Evolutionary conservation across 2,113 vertebrate species (phyloP), one percentile per base, ranked within the genome.

Genomic region (Hemibagrus wyckioides): DNA sequence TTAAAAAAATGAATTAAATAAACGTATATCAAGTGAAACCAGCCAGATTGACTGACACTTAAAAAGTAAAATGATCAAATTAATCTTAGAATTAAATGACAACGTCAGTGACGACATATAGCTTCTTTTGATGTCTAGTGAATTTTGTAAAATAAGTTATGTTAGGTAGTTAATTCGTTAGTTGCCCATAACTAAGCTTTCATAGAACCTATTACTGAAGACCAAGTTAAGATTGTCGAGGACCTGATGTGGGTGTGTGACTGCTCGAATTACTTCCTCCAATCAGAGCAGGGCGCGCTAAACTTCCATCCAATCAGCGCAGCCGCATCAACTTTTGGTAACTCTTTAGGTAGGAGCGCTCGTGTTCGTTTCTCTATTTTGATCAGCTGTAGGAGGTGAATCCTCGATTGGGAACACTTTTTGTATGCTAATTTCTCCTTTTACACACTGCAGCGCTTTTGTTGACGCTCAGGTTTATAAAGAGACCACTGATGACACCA

Each of bases 401-500:
- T 91, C 89, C 90, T 93, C 61, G 92, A 91, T 5, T 92, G 92
- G 90, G 92, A 92, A 91, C 88, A 88, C 91, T 91, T 94, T 96
- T 85, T 92, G 84, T 90, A 96, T 96, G 95, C 91, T 94, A 96
- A 96, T 92, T 85, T 81, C 80, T 71, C 10, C 65, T 84, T 92
- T 91, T 65, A 89, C 92, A 91, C 89, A 90, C 91, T 90, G 92
- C 84, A 89, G 93, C 91, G 94, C 92, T 92, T 90, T 95, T 96
- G 95, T 96, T 89, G 81, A 91, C 80, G 91, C 89, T 85, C 87
- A 90, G 90, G 92, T 93, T 94, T 96, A 96, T 95, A 95, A 94
- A 93, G 94, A 92, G 89, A 90, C 90, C 79, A 81, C 85, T 90
- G 91, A 86, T 86, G 89, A 88, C 89, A 77, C 75, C 44, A 86